Conservation (phyloP, 2,113 vertebrate genomes). For the Typhlomys cinereus region DNA sequence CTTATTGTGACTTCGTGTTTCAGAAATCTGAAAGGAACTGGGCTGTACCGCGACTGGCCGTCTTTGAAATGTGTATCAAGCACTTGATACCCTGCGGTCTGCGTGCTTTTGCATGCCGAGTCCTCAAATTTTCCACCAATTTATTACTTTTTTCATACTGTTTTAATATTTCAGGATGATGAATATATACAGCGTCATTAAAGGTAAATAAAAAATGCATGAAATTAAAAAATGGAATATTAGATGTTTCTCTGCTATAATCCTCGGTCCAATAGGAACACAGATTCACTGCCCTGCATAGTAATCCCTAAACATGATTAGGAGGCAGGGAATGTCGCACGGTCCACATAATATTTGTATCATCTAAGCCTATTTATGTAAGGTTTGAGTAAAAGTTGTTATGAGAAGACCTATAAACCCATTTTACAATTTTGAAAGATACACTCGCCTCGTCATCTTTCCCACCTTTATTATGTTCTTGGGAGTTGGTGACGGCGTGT, state of each 20-base stretch:
- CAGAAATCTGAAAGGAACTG: constrained; percentile 92
- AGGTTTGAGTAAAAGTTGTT: constrained; percentile 89
- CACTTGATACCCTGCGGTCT: constrained; percentile 94
- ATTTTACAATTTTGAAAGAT: constrained; percentile 87
- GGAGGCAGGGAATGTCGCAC: constrained; percentile 87
- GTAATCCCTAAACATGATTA: constrained; percentile 95
- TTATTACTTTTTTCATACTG: constrained; percentile 92
- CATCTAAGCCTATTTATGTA: constrained; percentile 91
- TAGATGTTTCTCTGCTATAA: constrained; percentile 90
- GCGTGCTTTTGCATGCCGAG: constrained; percentile 90
- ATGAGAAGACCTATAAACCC: constrained; percentile 89
- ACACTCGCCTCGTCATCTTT: constrained; percentile 85
- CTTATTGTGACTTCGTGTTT: constrained; percentile 92
- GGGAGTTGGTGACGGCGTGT: constrained; percentile 73
- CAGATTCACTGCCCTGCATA: constrained; percentile 87
- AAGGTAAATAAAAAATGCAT: constrained; percentile 93
- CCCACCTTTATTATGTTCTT: constrained; percentile 84
- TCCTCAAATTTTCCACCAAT: constrained; percentile 92
- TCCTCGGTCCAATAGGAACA: constrained; percentile 89
- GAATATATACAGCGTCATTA: constrained; percentile 93
- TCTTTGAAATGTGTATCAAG: constrained; percentile 93
- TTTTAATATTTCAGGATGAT: constrained; percentile 95
- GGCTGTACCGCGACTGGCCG: constrained; percentile 88
- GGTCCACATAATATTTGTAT: constrained; percentile 88
- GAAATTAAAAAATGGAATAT: constrained; percentile 92